Evolutionary conservation across 2,888 invertebrate species (phyloP), one percentile per base, ranked within the genome.

Genomic region (Hypomecis punctinalis): DNA sequence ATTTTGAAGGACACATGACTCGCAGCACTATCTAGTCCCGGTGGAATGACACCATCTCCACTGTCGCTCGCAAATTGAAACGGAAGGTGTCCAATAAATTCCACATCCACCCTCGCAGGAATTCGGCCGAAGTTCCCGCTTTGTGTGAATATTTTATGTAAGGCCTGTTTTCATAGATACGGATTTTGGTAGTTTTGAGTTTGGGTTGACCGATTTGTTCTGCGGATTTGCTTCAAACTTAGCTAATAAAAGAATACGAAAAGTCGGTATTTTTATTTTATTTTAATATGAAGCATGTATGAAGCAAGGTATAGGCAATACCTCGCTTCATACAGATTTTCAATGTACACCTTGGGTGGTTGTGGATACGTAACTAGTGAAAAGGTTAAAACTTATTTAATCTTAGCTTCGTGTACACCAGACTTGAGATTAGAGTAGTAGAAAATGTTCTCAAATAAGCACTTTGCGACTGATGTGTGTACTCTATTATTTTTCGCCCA

Each of bases 11-110:
- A 51, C 48, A n/a, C n/a, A 39, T 10, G 8, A 36, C 10, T 36
- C 11, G 39, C 61, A 55, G 39, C 61, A 63, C 56, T 66, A 54
- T 49, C 48, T 39, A 47, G 63, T 68, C 66, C 55, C 69, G 7
- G 42, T 47, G 64, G 63, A 83, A 79, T 79, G 83, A 81, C 83
- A 78, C 82, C 81, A 82, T 83, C 81, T 81, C 79, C 77, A 76
- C 79, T 59, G 76, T 76, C 76, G 74, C 77, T 81, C 79, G 80
- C 87, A 89, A 90, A 90, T 90, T 90, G 90, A 90, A 90, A 89
- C 88, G 83, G 84, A 89, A 89, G 89, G 88, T 89, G 88, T 84
- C 85, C 80, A 84, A 88, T 89, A 89, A 90, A 90, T 88, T 89
- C 79, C 78, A 69, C 81, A 77, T 80, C 76, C 76, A 73, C 79